Conservation (phyloP, 2,797 vertebrate genomes). For the Phaenicophaeus curvirostris region DNA sequence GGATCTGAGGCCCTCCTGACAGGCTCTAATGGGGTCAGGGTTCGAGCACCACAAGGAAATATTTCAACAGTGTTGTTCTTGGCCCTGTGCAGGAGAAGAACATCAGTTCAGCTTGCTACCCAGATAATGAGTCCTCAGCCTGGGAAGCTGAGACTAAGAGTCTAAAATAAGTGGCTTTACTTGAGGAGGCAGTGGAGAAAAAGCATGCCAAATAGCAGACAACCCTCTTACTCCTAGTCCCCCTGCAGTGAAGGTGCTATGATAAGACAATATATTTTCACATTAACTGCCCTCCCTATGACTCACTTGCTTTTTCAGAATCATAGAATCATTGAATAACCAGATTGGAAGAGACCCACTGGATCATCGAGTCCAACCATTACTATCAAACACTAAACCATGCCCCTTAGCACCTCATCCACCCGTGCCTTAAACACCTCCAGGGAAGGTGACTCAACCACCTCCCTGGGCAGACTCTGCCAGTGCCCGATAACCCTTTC, state of each 20-base stretch:
- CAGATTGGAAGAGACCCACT: too few species aligned
- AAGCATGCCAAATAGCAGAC: background rate
- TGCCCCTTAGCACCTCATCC: too few species aligned
- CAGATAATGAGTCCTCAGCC: background rate
- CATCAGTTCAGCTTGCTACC: background rate
- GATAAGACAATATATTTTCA: background rate
- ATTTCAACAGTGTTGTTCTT: background rate
- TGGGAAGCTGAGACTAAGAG: accelerated
- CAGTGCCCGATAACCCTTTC: too few species aligned
- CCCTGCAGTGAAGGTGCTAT: background rate
- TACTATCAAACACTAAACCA: too few species aligned
- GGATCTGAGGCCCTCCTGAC: background rate
- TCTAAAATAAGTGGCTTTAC: accelerated
- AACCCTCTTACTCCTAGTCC: background rate
- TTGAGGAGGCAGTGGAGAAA: background rate
- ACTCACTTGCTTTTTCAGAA: background rate
- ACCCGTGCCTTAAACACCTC: too few species aligned
- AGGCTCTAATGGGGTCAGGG: background rate
- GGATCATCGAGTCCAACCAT: too few species aligned
- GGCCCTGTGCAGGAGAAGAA: background rate
- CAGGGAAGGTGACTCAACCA: too few species aligned
- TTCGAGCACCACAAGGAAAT: background rate
- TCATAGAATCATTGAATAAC: too few species aligned
- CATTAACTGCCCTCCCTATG: background rate
- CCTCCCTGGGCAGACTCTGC: too few species aligned